Percentiles rank a stretch among this genome's conserved stretches.
These are phyloP conservation scores for Sycophila sp. DNA, from an alignment of 1,140 invertebrate genomes.

Conservation along the genomic window DNA sequence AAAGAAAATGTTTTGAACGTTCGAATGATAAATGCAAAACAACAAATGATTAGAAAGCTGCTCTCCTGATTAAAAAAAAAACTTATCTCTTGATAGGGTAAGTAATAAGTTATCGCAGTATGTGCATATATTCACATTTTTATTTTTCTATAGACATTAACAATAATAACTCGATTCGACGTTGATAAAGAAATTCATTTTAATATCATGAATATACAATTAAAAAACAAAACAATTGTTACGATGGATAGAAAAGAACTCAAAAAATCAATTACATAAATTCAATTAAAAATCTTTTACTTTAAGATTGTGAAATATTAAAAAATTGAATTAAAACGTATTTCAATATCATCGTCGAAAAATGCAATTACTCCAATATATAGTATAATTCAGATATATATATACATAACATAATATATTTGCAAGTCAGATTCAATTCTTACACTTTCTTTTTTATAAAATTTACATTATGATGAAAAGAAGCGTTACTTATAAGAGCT, in stretches of 20 bases:
- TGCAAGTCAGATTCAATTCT: constrained; percentile 5
- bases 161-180: neutral
- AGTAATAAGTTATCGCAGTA: too few species aligned
- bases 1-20: neutral
- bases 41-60: too few species aligned
- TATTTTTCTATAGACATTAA: constrained; percentile 20
- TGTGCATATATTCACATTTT: too few species aligned
- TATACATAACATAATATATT: constrained; percentile 30
- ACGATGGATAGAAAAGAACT: neutral
- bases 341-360: constrained; percentile 20
- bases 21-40: too few species aligned
- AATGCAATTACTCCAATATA: constrained; percentile 20
- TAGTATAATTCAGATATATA: constrained; percentile 16
- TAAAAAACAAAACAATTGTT: constrained; percentile 8
- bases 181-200: constrained; percentile 12
- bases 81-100: too few species aligned
- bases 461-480: constrained; percentile 11
- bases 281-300: neutral
- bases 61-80: too few species aligned
- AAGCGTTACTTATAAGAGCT: constrained; percentile 11
- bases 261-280: neutral
- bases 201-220: neutral
- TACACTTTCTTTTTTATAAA: constrained; percentile 5
- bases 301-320: constrained; percentile 24
- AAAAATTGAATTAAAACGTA: constrained; percentile 13